These are phyloP conservation scores for Vicugna pacos DNA, from an alignment of 2,113 vertebrate genomes.

Conservation along the genomic window DNA sequence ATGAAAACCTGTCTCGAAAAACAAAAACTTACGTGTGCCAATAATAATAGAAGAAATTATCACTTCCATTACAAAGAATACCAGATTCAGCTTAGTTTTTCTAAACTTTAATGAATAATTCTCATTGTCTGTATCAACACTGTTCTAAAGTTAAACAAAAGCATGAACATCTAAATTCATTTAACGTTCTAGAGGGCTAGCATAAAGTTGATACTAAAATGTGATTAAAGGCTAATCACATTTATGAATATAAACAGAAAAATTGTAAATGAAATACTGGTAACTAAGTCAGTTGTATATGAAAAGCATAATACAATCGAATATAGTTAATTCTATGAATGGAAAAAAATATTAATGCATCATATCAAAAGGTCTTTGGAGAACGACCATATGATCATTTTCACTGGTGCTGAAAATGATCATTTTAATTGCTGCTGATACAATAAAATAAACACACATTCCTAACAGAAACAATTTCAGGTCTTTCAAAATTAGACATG, in stretches of 20 bases:
- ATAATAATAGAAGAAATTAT: not conserved
- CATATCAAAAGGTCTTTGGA: not conserved
- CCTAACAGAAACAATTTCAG: not conserved
- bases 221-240: not conserved
- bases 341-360: not conserved
- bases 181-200: not conserved
- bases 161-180: not conserved
- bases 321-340: not conserved
- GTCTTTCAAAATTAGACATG: not conserved
- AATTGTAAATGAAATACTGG: not conserved
- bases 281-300: not conserved
- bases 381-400: not conserved
- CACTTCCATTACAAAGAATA: not conserved
- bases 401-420: not conserved
- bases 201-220: conserved; percentile 11
- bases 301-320: not conserved
- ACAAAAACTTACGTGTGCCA: not conserved
- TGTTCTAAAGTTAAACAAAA: not conserved
- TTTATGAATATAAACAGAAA: not conserved
- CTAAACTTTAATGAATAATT: not conserved
- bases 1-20: conserved; percentile 20
- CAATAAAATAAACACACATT: not conserved
- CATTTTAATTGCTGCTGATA: not conserved
- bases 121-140: not conserved
- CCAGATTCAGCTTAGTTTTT: conserved; percentile 5